These are phyloP conservation scores for Cricetomys ansorgei DNA, from an alignment of 2,113 vertebrate genomes.

Conservation along the genomic window DNA sequence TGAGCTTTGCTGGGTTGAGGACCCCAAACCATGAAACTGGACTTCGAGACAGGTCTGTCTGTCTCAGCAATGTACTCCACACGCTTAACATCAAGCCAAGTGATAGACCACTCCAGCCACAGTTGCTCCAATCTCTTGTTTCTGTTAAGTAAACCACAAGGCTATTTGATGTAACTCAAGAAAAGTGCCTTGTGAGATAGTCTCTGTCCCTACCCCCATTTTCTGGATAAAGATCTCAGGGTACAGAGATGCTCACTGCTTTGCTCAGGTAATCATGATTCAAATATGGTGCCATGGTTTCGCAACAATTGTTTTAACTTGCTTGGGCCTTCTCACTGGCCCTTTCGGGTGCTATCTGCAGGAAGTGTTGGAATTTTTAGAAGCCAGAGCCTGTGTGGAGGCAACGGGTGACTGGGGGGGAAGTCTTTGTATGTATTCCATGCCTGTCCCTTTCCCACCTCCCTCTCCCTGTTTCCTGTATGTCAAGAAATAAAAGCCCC, in stretches of 20 bases:
- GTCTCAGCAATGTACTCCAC: accelerated
- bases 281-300: too few relatives aligned
- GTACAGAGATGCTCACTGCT: accelerated
- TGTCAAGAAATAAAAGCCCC: background rate
- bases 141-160: background rate
- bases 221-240: background rate
- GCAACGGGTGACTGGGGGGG: background rate
- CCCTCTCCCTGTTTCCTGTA: background rate
- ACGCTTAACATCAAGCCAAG: background rate
- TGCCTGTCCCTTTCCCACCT: background rate
- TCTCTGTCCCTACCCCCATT: accelerated
- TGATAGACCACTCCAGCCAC: background rate
- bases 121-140: background rate
- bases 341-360: background rate
- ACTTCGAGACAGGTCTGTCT: background rate
- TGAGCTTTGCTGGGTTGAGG: background rate
- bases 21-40: accelerated
- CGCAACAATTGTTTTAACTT: too few relatives aligned
- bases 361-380: background rate
- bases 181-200: accelerated
- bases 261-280: background rate
- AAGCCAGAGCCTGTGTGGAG: background rate
- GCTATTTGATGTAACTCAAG: accelerated
- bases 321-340: background rate
- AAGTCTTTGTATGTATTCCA: background rate